These are phyloP conservation scores for Apus apus DNA, from an alignment of 2,113 vertebrate species.

Conservation along the genomic window DNA sequence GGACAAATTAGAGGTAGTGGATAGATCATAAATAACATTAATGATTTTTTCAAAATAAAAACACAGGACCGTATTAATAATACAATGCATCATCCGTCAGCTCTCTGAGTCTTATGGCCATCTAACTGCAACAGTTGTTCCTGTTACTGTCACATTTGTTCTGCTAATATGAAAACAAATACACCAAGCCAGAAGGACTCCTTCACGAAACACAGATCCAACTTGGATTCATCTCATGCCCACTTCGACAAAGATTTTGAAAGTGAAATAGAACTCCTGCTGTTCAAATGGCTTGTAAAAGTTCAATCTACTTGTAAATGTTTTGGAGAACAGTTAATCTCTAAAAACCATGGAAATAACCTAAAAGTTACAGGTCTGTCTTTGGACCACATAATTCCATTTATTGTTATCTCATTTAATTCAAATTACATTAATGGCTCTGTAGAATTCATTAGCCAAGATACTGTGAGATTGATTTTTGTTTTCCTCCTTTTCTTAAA, in stretches of 20 bases:
- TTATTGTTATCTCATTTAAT: background rate
- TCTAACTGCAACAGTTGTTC: background rate
- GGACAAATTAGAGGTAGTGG: background rate
- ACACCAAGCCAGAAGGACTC: background rate
- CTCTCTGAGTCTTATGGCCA: background rate
- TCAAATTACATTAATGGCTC: background rate
- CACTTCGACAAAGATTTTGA: background rate
- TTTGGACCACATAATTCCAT: background rate
- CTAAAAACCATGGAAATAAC: background rate
- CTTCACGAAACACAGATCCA: background rate
- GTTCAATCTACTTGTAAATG: background rate
- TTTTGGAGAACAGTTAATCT: background rate
- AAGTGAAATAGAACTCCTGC: background rate
- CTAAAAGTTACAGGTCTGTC: background rate
- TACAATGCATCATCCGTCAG: background rate
- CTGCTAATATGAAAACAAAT: background rate
- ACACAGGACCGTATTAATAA: background rate
- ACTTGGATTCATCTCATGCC: background rate
- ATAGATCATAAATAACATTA: background rate
- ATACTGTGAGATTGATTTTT: background rate
- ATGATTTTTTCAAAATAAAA: background rate
- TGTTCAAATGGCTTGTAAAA: background rate
- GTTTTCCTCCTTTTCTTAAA: background rate
- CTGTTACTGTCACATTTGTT: background rate
- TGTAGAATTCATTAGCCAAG: background rate